Evolutionary conservation across 2,113 vertebrate species (phyloP).

Genomic region (Dasyurus viverrinus): DNA sequence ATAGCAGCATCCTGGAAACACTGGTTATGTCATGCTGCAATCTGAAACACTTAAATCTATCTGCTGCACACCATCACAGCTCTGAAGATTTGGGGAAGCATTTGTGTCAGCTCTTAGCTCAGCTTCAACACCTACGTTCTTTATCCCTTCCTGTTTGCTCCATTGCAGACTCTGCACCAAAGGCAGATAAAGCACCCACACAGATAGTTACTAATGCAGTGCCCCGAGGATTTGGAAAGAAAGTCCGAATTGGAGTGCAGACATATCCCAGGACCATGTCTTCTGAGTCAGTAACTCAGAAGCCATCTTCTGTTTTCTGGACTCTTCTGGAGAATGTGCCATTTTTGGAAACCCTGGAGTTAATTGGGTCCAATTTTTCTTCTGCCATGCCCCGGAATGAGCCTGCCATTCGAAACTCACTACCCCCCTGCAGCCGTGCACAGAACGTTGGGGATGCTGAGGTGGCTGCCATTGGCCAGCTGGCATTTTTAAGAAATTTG

Average conservation of each 20-base stretch:
- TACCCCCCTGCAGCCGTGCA: conserved; percentile 91
- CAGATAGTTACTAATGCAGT: conserved; percentile 74
- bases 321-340: conserved; percentile 87
- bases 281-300: conserved; percentile 75
- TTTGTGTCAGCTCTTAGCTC: conserved; percentile 90
- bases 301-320: conserved; percentile 84
- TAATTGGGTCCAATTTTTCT: conserved; percentile 94
- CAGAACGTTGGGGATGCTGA: conserved; percentile 90
- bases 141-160: conserved; percentile 93
- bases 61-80: conserved; percentile 94
- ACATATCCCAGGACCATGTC: conserved; percentile 76
- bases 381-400: conserved; percentile 95
- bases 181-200: conserved; percentile 64
- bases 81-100: conserved; percentile 86
- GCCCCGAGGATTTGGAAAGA: conserved; percentile 89
- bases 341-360: conserved; percentile 90
- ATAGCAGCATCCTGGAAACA: conserved; percentile 86
- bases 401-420: conserved; percentile 92
- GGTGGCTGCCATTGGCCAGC: conserved; percentile 89
- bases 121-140: conserved; percentile 87
- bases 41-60: conserved; percentile 93
- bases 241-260: conserved; percentile 90
- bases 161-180: conserved; percentile 82
- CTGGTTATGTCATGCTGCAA: conserved; percentile 88
- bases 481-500: conserved; percentile 88